A percentile compares a stretch with the other conserved stretches of the same genome.
Conservation (phyloP, 2,888 invertebrate species). For the Phalera bucephala region DNA sequence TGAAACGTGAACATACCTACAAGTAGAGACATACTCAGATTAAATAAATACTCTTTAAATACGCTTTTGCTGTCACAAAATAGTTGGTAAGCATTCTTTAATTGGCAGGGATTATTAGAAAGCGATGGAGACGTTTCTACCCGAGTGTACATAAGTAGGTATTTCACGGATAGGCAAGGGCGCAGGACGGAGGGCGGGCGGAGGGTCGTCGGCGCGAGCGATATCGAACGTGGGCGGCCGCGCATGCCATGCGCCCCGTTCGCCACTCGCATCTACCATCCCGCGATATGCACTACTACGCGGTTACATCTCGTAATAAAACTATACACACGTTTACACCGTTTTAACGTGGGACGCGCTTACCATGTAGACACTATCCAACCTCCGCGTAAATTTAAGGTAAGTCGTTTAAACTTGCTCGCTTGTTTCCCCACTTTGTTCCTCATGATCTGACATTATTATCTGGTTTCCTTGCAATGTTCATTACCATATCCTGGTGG, state of each 20-base stretch:
- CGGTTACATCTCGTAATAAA: constrained; percentile 39
- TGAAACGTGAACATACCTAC: no score
- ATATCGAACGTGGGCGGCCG: constrained; percentile 79
- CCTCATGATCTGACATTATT: constrained; percentile 2
- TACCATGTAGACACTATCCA: constrained; percentile 51
- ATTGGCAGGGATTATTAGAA: no score
- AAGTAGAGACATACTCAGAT: no score
- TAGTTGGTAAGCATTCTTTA: no score
- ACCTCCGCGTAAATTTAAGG: constrained; percentile 49
- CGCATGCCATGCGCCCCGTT: constrained; percentile 51
- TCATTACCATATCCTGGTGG: constrained; percentile 32
- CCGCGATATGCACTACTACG: constrained; percentile 57
- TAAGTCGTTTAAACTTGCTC: constrained; percentile 33
- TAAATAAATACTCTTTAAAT: no score
- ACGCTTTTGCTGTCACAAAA: no score
- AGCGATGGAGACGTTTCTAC: no score
- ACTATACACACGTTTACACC: constrained; percentile 38
- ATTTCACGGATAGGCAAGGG: neutral
- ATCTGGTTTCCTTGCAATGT: constrained; percentile 14
- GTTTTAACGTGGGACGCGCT: constrained; percentile 39
- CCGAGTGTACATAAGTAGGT: neutral
- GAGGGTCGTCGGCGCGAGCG: constrained; percentile 27
- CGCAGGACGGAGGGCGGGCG: constrained; percentile 18
- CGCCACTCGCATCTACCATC: constrained; percentile 41
- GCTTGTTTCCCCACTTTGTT: constrained; percentile 7